Percentiles rank a stretch among this genome's conserved stretches.
Conservation (phyloP, 2,888 invertebrate genomes). For the Chalcosyrphus nemorum region DNA sequence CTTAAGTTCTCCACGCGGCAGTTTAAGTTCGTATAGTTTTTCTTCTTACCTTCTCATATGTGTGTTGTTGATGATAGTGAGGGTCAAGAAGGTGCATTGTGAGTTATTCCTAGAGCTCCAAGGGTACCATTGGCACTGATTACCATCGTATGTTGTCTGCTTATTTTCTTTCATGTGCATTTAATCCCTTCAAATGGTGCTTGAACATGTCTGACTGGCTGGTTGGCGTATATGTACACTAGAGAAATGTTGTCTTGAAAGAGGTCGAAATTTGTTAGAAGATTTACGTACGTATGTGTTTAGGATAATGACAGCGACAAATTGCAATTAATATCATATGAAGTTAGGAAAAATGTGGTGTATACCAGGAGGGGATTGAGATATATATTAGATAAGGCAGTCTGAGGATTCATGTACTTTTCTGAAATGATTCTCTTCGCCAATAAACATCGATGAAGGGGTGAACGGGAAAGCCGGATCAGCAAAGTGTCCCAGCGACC, state of each 20-base stretch:
- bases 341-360: neutral
- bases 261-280: slow-evolving; percentile 11
- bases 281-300: neutral
- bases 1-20: slow-evolving; percentile 30
- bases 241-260: slow-evolving; percentile 30
- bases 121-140: slow-evolving; percentile 47
- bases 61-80: slow-evolving; percentile 12
- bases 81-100: slow-evolving; percentile 48
- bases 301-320: slow-evolving; percentile 11
- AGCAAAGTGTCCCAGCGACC: too few species aligned
- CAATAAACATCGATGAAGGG: too few species aligned
- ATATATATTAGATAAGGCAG: too few species aligned
- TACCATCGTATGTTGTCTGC: slow-evolving; percentile 48
- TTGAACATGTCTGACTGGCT: slow-evolving; percentile 59
- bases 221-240: slow-evolving; percentile 31
- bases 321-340: slow-evolving; percentile 32
- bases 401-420: too few species aligned
- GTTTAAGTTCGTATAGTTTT: slow-evolving; percentile 19
- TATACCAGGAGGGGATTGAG: too few species aligned
- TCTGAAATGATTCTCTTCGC: too few species aligned
- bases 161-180: slow-evolving; percentile 26
- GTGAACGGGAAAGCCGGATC: too few species aligned
- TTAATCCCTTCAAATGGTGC: slow-evolving; percentile 47
- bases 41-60: slow-evolving; percentile 21
- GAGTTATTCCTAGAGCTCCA: slow-evolving; percentile 9